Conservation (phyloP, 2,888 invertebrate species). For the Oconnorella tubifera region DNA sequence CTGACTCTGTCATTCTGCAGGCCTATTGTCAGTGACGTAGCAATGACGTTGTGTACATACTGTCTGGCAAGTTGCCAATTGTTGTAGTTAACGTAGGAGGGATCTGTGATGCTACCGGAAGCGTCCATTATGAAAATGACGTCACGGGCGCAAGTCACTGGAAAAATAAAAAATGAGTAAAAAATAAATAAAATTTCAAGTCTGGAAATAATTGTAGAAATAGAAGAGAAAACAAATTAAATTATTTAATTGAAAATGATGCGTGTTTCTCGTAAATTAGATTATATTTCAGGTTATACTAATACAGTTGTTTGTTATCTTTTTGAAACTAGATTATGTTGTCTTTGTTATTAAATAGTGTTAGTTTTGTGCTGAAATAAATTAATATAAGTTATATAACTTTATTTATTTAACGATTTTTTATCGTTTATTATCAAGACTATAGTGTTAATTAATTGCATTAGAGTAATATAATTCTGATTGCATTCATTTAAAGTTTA, state of each 20-base stretch:
- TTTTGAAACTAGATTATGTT: too few species aligned
- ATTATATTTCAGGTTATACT: too few species aligned
- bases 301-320: too few species aligned
- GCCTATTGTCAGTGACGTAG: background rate
- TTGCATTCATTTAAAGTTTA: too few species aligned
- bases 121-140: constrained; percentile 2
- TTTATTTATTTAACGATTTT: too few species aligned
- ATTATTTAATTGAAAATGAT: background rate
- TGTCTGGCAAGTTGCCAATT: background rate
- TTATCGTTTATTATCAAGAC: too few species aligned
- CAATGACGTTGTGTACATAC: background rate
- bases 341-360: too few species aligned
- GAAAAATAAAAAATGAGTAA: background rate
- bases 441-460: too few species aligned
- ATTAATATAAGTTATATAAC: too few species aligned
- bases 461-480: too few species aligned
- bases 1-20: background rate
- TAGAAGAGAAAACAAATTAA: background rate
- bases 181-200: background rate
- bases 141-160: background rate
- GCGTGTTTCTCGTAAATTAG: too few species aligned
- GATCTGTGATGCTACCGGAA: constrained; percentile 1
- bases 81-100: background rate
- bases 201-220: background rate
- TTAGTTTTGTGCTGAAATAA: too few species aligned